These are phyloP conservation scores for Platorchestia sp. DNA, from an alignment of 1,140 invertebrate species.

Conservation along the genomic window DNA sequence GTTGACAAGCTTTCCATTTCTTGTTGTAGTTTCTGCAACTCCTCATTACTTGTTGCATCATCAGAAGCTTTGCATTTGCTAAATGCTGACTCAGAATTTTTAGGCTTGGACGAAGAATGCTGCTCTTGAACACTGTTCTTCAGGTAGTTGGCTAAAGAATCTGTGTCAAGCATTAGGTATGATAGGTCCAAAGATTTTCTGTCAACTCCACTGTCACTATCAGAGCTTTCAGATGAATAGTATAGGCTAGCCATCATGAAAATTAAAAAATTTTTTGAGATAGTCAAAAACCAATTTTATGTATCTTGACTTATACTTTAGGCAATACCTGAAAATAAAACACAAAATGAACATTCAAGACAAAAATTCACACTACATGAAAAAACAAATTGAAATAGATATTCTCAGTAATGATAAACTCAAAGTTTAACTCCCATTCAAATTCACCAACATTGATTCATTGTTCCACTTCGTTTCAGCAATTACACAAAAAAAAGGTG, in stretches of 20 bases:
- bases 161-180: constrained; percentile 63
- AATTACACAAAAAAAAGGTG: no score
- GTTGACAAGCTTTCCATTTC: constrained; percentile 37
- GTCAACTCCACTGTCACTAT: constrained; percentile 59
- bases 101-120: constrained; percentile 29
- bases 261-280: background rate
- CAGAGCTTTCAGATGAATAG: constrained; percentile 65
- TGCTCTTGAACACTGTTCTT: constrained; percentile 65
- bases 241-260: constrained; percentile 59
- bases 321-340: background rate
- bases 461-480: no score
- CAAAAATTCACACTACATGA: background rate
- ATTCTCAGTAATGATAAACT: no score
- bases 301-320: background rate
- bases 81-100: background rate
- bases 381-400: no score
- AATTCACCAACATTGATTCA: no score
- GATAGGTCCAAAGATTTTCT: constrained; percentile 61
- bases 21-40: background rate
- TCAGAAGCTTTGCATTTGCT: background rate
- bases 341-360: background rate
- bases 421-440: no score
- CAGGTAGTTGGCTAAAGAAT: constrained; percentile 61
- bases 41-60: constrained; percentile 13
- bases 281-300: background rate